phyloP scores from a whole-genome alignment of 2,888 invertebrate genomes.

The Dryobotodes eremita region DNA sequence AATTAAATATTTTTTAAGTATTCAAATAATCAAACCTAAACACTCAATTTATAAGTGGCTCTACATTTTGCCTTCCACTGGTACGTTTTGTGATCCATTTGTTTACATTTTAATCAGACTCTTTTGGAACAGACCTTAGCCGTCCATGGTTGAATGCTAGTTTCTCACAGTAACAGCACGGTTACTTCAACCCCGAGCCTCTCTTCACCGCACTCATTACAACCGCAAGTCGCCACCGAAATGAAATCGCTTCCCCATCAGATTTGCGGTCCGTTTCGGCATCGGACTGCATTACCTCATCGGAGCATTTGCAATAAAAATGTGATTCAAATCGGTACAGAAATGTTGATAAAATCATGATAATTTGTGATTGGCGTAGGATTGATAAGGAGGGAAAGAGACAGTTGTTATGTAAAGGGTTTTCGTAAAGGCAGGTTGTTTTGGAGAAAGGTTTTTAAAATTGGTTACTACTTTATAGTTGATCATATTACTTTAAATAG shows the following conservation, averaged over 20 bases:
- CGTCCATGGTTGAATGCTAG: conserved; percentile 3
- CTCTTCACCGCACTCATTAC: conserved; percentile 29
- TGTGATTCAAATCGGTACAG: conserved; percentile 18
- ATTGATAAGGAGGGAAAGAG: neutral
- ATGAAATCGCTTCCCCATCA: conserved; percentile 47
- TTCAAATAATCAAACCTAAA: too few species aligned
- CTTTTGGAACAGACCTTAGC: too few species aligned
- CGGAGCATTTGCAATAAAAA: conserved; percentile 33
- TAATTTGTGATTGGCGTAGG: conserved; percentile 3
- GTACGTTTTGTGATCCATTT: too few species aligned
- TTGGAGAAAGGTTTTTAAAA: neutral
- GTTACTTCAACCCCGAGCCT: conserved; percentile 16
- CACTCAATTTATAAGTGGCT: too few species aligned
- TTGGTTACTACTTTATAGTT: neutral
- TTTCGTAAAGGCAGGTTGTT: neutral
- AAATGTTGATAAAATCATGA: conserved; percentile 22
- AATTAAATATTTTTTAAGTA: too few species aligned
- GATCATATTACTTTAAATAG: neutral
- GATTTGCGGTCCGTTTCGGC: conserved; percentile 60
- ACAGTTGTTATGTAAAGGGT: neutral
- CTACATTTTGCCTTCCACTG: too few species aligned
- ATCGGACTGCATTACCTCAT: conserved; percentile 43
- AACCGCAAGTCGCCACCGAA: conserved; percentile 46
- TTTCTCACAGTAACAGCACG: conserved; percentile 4
- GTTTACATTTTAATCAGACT: too few species aligned